Evolutionary conservation across 2,888 invertebrate genomes (phyloP).

Genomic region (Plebejus argus): DNA sequence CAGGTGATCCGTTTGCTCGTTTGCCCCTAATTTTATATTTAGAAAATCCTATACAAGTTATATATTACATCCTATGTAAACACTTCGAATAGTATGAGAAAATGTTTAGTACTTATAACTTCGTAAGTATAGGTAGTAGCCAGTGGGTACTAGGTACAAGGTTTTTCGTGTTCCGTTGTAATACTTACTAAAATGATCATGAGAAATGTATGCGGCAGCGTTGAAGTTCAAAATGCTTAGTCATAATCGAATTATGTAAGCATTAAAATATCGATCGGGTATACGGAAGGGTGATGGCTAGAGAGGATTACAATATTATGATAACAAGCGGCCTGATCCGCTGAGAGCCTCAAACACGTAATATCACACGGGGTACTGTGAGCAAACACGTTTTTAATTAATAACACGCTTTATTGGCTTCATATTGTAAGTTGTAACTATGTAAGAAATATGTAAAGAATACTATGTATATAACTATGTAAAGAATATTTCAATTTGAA

Average conservation of each 20-base stretch:
- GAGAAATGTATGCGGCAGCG: not conserved
- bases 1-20: too few species aligned
- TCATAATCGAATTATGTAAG: conserved; percentile 13
- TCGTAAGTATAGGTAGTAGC: too few species aligned
- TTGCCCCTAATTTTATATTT: too few species aligned
- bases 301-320: conserved; percentile 19
- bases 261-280: conserved; percentile 15
- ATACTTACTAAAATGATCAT: not conserved
- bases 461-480: too few species aligned
- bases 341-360: not conserved
- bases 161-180: not conserved
- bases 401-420: too few species aligned
- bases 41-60: too few species aligned
- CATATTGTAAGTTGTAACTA: too few species aligned
- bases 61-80: too few species aligned
- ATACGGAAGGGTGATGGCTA: not conserved
- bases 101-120: not conserved
- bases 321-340: conserved; percentile 13
- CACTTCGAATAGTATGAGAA: not conserved
- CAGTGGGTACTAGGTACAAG: too few species aligned
- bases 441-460: too few species aligned
- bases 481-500: too few species aligned
- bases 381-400: not conserved
- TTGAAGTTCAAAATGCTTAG: not conserved
- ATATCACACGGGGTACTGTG: not conserved